Evolutionary conservation across 2,888 invertebrate genomes (phyloP).

Genomic region (Diloba caeruleocephala): DNA sequence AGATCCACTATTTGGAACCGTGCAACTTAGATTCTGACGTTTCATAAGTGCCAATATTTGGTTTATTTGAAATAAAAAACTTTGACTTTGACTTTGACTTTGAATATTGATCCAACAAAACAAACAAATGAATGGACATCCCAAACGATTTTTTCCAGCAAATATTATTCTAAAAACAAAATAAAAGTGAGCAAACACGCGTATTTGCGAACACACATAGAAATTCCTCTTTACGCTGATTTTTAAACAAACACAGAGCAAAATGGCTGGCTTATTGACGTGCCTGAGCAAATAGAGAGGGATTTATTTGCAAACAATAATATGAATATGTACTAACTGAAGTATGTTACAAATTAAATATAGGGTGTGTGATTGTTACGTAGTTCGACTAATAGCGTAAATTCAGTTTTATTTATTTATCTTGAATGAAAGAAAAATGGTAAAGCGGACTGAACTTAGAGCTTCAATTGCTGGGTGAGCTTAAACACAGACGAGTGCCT

Average conservation of each 20-base stretch:
- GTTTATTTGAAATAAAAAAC: too few relatives aligned
- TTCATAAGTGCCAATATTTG: too few relatives aligned
- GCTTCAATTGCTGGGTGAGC: too few relatives aligned
- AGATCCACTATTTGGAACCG: too few relatives aligned
- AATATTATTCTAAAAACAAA: constrained; percentile 48
- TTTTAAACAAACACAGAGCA: constrained; percentile 68
- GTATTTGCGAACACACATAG: constrained; percentile 59
- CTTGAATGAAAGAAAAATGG: too few relatives aligned
- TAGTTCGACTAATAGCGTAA: too few relatives aligned
- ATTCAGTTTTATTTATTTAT: too few relatives aligned
- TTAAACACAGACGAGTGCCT: too few relatives aligned
- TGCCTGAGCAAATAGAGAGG: constrained; percentile 73
- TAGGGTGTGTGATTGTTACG: constrained; percentile 24
- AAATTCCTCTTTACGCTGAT: constrained; percentile 63
- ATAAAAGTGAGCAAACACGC: constrained; percentile 42
- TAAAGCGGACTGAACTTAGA: too few relatives aligned
- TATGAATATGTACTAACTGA: constrained; percentile 51
- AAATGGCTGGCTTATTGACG: constrained; percentile 68
- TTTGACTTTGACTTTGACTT: too few relatives aligned
- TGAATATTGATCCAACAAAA: constrained; percentile 9
- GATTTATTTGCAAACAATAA: constrained; percentile 67
- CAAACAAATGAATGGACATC: constrained; percentile 23
- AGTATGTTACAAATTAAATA: constrained; percentile 63
- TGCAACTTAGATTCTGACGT: too few relatives aligned
- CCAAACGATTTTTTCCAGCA: constrained; percentile 22